Evolutionary conservation across 53 echinoderm and acorn worm genomes (phyloP), one percentile per base, ranked within the genome.

Genomic region (Temnopleurus reevesii): DNA sequence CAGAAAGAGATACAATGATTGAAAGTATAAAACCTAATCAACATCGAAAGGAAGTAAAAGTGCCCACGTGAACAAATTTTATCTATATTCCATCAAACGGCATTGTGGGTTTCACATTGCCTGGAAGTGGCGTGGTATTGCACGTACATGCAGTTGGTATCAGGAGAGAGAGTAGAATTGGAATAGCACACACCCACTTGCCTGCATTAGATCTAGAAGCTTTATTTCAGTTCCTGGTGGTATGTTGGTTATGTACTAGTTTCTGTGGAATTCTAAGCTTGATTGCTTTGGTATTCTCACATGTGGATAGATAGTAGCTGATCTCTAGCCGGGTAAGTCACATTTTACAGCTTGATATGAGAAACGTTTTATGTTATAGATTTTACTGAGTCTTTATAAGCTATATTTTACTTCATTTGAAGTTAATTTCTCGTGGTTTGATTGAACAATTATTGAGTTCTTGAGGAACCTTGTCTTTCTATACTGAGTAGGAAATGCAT

Each of bases 1-100:
- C 13, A 45, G 45, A 77, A 0, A 79, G 79, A 79, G 79, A 79
- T 10, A 51, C 28, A 79, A 28, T 47, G 29, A 51, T 8, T 51
- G 15, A 51, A 51, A 51, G 53, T 15, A 51, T 15, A 51, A 51
- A 8, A 10, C 53, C 9, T 51, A 10, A 15, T 46, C 4, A 47
- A 79, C 26, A 47, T 38, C 27, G 49, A 79, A 47, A 79, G 79
- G 79, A 79, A 79, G 79, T 47, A 47, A 79, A 79, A 47, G 79
- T 79, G 79, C 49, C 28, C 79, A 79, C 79, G 79, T 79, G 79
- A 79, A 79, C 79, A 79, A n/a, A 71, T 79, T 77, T 46, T 79
- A 79, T 79, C 49, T 79, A 8, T 8, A 29, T 79, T 79, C 28
- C 46, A 12, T 79, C 46, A 79, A 46, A 23, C 43, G 45, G 79